Evolutionary conservation across 2,113 vertebrate species (phyloP), one percentile per base, ranked within the genome.

Genomic region (Odontesthes bonariensis): DNA sequence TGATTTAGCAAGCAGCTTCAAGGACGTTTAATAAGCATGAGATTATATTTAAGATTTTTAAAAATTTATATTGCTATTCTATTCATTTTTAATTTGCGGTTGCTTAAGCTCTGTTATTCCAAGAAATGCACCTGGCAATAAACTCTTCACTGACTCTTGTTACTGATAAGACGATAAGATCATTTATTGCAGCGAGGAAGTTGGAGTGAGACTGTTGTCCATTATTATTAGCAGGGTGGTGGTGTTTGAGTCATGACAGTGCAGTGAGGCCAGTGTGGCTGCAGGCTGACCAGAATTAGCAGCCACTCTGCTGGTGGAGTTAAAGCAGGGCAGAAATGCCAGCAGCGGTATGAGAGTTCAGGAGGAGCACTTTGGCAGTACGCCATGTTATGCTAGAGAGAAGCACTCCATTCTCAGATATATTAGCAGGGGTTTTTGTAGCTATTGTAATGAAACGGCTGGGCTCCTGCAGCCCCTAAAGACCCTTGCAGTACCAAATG

Each of bases 391-490:
- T 88, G 84, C 79, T 83, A 90, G 84, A 57, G 81, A 75, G 88
- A 82, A 71, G 75, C 75, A 75, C 79, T 74, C 84, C 87, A 77
- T 86, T 79, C 90, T 86, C 81, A 81, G 84, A 77, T 89, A 83
- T 88, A 88, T 90, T 90, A 85, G 90, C 87, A 74, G 77, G 80
- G 77, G 82, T 87, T 91, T 27, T 87, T 82, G 89, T 86, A 82
- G 77, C 85, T 75, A 78, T 89, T 90, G 83, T 88, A 80, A 83
- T 86, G 77, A 75, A 88, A 78, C 59, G 27, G 73, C 79, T 52
- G n/a, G 68, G 70, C 81, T 81, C 74, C 76, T 53, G 79, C 59
- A 73, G 82, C 84, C 80, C 47, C 76, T 86, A 72, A 84, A 90
- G 86, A 79, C 62, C 71, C 59, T 73, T 83, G 69, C 71, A 73